Evolutionary conservation across 1,140 invertebrate species (phyloP).

Genomic region (Parasteatoda tepidariorum): DNA sequence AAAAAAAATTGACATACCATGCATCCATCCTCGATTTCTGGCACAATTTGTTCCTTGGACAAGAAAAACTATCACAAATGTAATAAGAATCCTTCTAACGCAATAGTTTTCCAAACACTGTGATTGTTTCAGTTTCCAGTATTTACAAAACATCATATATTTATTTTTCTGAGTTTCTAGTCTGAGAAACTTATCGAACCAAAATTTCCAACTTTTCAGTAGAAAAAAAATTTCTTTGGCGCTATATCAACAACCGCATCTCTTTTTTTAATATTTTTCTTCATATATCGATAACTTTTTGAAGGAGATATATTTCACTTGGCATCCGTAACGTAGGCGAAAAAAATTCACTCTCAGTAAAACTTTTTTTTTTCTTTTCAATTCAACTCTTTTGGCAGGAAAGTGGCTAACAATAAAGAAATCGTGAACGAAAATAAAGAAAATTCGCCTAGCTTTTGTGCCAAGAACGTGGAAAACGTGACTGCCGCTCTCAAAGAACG

Average conservation of each 20-base stretch:
- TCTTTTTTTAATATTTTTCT: too few species aligned
- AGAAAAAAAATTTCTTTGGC: too few species aligned
- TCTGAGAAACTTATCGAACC: too few species aligned
- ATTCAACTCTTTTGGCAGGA: not conserved
- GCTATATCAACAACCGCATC: too few species aligned
- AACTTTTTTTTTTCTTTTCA: not conserved
- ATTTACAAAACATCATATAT: not conserved
- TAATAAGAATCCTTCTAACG: not conserved
- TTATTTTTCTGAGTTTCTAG: not conserved
- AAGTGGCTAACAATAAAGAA: not conserved
- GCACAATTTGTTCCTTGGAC: not conserved
- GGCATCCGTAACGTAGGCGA: too few species aligned
- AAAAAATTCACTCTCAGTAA: not conserved
- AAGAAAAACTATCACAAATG: constrained; percentile 1
- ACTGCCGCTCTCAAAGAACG: not conserved
- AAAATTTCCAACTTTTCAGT: too few species aligned
- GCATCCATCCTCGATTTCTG: constrained; percentile 35
- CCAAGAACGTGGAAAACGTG: constrained; percentile 3
- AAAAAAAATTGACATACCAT: constrained; percentile 20
- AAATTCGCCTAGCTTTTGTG: not conserved
- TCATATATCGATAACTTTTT: too few species aligned
- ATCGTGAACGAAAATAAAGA: not conserved
- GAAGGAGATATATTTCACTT: too few species aligned
- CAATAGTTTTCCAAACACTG: constrained; percentile 8
- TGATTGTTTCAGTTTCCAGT: not conserved